These are phyloP conservation scores for Nylanderia fulva DNA, from an alignment of 1,140 invertebrate species.

Conservation along the genomic window DNA sequence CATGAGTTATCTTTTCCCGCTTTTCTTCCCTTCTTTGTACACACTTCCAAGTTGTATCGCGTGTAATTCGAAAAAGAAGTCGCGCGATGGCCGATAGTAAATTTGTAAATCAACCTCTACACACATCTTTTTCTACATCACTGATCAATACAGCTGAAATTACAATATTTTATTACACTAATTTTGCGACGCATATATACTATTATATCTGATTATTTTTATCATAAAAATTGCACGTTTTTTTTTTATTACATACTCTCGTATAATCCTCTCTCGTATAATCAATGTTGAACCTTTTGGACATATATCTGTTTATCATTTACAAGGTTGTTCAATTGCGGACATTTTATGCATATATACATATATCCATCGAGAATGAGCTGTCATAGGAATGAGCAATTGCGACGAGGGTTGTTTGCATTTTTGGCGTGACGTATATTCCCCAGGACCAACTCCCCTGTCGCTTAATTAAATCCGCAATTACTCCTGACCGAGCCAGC, in stretches of 20 bases:
- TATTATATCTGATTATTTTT: not conserved
- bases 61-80: conserved; percentile 31
- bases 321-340: not conserved
- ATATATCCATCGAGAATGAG: not conserved
- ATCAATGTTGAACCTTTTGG: not conserved
- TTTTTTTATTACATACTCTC: not conserved
- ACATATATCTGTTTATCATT: not conserved
- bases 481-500: conserved; percentile 46
- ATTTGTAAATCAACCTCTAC: not conserved
- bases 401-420: not conserved
- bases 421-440: conserved; percentile 35
- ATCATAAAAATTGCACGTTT: not conserved
- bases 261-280: no score
- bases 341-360: not conserved
- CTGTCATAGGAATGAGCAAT: conserved; percentile 24
- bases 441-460: not conserved
- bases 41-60: not conserved
- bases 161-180: not conserved
- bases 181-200: no score
- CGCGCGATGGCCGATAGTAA: not conserved
- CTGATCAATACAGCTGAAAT: not conserved
- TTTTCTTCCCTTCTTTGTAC: conserved; percentile 3
- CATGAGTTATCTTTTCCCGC: conserved; percentile 17
- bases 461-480: conserved; percentile 54
- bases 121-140: not conserved